Base-by-base conservation (phyloP, 2,888 invertebrate genomes). In the Anaspis maculata region DNA sequence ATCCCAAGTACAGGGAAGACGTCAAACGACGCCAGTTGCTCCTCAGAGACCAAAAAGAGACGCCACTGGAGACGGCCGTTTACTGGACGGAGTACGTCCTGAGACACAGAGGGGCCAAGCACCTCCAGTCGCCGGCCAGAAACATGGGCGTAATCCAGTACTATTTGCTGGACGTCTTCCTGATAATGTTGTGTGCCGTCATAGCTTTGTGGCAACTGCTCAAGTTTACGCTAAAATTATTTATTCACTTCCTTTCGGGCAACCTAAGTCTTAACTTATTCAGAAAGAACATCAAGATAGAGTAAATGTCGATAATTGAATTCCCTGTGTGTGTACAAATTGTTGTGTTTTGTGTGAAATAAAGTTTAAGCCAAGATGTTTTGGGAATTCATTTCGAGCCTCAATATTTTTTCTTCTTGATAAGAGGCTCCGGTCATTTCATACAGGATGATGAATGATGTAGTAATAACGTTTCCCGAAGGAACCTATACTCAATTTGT, bases 61-160 rank as follows among this genome's bases (percentile, higher is more conserved):
- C 79, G 2, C 83, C 88, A 0, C 63, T 84, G 39, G 81, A 84
- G 45, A 72, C 80, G 39, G 87, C 85, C 0, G 72, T 87, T 4
- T 89, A 82, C 66, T 88, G 87, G 85, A 87, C 87, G 0, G 89
- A 90, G 56, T 88, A 89, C 51, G 83, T 89, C 0, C 70, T 88
- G 9, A 72, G 85, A 27, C 83, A 90, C 53, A 79, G 77, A 49
- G 87, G 87, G 0, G 88, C 87, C 0, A 76, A 76, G 38, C 87
- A 87, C 56, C 65, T 88, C 12, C 82, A 83, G 52, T 80, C 83
- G 1, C 79, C 83, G 1, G 73, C 81, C 0, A 78, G 81, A 54
- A 73, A 85, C 49, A 64, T 87, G 57, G 75, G 74, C 56, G 67
- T 76, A 47, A 56, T 79, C 44, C 77, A 79, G 54, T 82, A 81